Evolutionary conservation across 2,888 invertebrate species (phyloP).

Genomic region (Drosophila neonasuta): DNA sequence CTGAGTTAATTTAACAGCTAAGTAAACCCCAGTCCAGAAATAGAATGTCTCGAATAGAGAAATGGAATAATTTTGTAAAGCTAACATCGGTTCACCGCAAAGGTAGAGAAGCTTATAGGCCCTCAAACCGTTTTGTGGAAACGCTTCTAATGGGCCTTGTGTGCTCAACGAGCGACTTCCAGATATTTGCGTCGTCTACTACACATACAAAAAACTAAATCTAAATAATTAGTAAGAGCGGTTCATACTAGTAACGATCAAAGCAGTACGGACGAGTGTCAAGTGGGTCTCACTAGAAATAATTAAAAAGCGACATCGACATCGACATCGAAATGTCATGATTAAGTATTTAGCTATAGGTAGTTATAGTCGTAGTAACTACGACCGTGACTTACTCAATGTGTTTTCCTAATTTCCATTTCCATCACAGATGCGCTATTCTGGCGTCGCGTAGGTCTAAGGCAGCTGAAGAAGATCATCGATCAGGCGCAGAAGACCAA

Average conservation of each 20-base stretch:
- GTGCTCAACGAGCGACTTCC: slow-evolving; percentile 48
- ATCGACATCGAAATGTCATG: slow-evolving; percentile 7
- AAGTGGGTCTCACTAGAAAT: slow-evolving; percentile 49
- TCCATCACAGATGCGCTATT: slow-evolving; percentile 72
- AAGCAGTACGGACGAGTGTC: slow-evolving; percentile 37
- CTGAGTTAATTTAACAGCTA: slow-evolving; percentile 17
- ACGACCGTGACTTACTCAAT: slow-evolving; percentile 36
- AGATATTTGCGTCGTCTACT: slow-evolving; percentile 25
- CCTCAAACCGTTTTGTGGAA: slow-evolving; percentile 12
- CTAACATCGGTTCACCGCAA: slow-evolving; percentile 4
- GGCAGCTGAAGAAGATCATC: slow-evolving; percentile 81
- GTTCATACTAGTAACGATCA: slow-evolving; percentile 49
- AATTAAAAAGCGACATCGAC: slow-evolving; percentile 43
- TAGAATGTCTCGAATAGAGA: slow-evolving; percentile 19
- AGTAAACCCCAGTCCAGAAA: slow-evolving; percentile 34
- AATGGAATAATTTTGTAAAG: slow-evolving; percentile 5
- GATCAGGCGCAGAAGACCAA: slow-evolving; percentile 81
- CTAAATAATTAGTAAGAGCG: slow-evolving; percentile 51
- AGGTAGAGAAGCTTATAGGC: neutral
- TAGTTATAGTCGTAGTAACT: neutral
- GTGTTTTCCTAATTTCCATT: neutral
- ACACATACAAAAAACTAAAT: slow-evolving; percentile 38
- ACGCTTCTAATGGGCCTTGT: slow-evolving; percentile 39
- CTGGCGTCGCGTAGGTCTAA: slow-evolving; percentile 74
- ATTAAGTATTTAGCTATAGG: neutral